phyloP scores from a whole-genome alignment of 2,888 invertebrate species.

The Drepanosiphum platanoidis region DNA sequence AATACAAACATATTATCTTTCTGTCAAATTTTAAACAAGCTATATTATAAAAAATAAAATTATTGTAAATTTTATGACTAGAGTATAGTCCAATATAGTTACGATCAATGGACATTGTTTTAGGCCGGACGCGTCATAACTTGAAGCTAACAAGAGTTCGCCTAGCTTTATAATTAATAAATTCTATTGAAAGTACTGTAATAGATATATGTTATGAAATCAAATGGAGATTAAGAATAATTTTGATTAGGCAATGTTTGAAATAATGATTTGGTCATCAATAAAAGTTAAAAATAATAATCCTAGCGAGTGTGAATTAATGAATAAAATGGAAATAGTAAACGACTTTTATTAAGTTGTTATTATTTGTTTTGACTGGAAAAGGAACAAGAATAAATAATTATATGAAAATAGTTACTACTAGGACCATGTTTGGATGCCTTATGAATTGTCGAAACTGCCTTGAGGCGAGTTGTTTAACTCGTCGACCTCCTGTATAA shows the following conservation, averaged over 20 bases:
- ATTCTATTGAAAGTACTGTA: slow-evolving; percentile 3
- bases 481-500: slow-evolving; percentile 75
- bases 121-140: slow-evolving; percentile 26
- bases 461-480: slow-evolving; percentile 61
- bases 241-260: background rate
- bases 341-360: too few species aligned
- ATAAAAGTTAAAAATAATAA: background rate
- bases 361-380: background rate
- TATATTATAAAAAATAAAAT: slow-evolving; percentile 45
- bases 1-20: slow-evolving; percentile 30
- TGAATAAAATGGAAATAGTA: slow-evolving; percentile 37
- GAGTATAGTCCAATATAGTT: background rate
- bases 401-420: slow-evolving; percentile 15
- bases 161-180: background rate
- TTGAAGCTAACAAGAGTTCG: background rate
- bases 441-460: slow-evolving; percentile 48
- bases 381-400: slow-evolving; percentile 55
- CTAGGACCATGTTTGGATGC: background rate
- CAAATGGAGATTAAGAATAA: background rate
- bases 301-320: background rate
- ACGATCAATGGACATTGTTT: slow-evolving; percentile 39
- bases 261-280: background rate
- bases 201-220: background rate
- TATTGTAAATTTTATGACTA: slow-evolving; percentile 40
- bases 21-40: background rate